Evolutionary conservation across 2,888 invertebrate species (phyloP).

Genomic region (Proisotoma minuta): DNA sequence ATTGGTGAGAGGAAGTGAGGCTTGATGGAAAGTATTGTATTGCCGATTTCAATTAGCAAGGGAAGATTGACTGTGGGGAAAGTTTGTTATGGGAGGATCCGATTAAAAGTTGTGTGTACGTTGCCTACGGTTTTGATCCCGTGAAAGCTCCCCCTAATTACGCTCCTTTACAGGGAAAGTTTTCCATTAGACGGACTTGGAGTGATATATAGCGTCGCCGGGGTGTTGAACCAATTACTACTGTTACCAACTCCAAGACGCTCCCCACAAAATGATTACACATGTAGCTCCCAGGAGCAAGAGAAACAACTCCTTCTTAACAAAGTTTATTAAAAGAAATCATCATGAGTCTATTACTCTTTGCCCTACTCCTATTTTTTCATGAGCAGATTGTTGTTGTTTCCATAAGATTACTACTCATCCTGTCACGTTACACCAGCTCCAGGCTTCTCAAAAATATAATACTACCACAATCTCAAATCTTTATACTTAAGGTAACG

Average conservation of each 20-base stretch:
- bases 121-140: slow-evolving; percentile 1
- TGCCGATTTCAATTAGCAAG: slow-evolving; percentile 16
- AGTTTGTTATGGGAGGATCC: background rate
- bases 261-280: slow-evolving; percentile 16
- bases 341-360: slow-evolving; percentile 17
- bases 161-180: slow-evolving; percentile 9
- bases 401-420: slow-evolving; percentile 18
- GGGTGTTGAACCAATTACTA: slow-evolving; percentile 18
- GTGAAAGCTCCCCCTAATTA: slow-evolving; percentile 14
- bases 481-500: background rate
- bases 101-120: slow-evolving; percentile 1
- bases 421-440: slow-evolving; percentile 18
- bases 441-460: no score
- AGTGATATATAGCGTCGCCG: slow-evolving; percentile 9
- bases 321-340: slow-evolving; percentile 21
- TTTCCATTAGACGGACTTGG: slow-evolving; percentile 7
- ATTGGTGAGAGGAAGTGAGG: no score
- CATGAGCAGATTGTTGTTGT: slow-evolving; percentile 19
- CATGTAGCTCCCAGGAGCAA: slow-evolving; percentile 8
- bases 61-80: slow-evolving; percentile 12
- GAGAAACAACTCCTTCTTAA: slow-evolving; percentile 1
- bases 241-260: slow-evolving; percentile 13
- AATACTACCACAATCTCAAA: slow-evolving; percentile 1
- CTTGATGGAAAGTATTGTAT: slow-evolving; percentile 1
- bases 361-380: slow-evolving; percentile 13